These are phyloP conservation scores for Thermophis baileyi DNA, from an alignment of 2,113 vertebrate genomes.

Conservation along the genomic window DNA sequence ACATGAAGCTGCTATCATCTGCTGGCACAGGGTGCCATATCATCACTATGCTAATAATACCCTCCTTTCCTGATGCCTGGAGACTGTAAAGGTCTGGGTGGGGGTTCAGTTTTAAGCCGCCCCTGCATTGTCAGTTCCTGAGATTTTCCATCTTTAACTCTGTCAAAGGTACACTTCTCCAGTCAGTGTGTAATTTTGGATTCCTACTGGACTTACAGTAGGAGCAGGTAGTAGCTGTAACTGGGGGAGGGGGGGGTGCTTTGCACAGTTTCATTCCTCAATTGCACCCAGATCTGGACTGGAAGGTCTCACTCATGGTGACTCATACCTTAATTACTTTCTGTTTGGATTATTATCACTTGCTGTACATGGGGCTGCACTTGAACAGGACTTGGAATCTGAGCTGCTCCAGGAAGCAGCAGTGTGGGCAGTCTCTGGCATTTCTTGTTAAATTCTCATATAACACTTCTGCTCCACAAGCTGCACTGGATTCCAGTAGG, in stretches of 20 bases:
- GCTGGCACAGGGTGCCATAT: background rate
- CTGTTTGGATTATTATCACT: background rate
- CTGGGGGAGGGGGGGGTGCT: background rate
- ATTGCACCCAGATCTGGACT: background rate
- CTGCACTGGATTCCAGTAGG: background rate
- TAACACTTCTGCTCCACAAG: background rate
- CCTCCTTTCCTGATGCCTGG: background rate
- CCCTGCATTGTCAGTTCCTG: background rate
- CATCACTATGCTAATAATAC: background rate
- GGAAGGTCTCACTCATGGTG: background rate
- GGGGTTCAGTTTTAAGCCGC: background rate
- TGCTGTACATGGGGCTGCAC: background rate
- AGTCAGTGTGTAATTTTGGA: background rate
- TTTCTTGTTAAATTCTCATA: background rate
- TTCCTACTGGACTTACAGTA: background rate
- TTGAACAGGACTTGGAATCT: background rate
- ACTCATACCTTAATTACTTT: background rate
- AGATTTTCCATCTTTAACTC: background rate
- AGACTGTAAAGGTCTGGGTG: background rate
- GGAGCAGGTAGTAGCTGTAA: background rate
- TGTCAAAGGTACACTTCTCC: background rate
- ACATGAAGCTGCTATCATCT: background rate
- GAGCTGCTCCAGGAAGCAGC: background rate
- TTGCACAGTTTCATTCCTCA: background rate
- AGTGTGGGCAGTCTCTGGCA: background rate